A percentile compares a stretch with the other conserved stretches of the same genome.
These are phyloP conservation scores for Pygoscelis antarcticus DNA, from an alignment of 2,113 vertebrate genomes.

Conservation along the genomic window DNA sequence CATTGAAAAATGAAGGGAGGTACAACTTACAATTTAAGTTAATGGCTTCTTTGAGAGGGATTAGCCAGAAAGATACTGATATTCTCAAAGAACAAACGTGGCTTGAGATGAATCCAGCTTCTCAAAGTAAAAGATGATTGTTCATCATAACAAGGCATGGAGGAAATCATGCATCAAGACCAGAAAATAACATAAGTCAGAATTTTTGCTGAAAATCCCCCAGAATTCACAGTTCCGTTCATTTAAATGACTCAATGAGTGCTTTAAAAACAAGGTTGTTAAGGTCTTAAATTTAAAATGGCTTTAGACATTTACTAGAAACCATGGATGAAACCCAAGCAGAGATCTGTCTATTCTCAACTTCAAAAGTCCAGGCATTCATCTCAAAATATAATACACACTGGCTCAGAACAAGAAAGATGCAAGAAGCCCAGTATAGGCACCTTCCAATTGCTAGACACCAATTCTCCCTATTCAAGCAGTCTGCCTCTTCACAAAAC, in stretches of 20 bases:
- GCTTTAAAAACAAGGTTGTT: neutral
- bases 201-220: neutral
- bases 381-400: neutral
- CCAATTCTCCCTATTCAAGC: neutral
- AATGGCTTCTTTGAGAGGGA: neutral
- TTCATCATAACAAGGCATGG: neutral
- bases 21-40: neutral
- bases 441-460: neutral
- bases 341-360: neutral
- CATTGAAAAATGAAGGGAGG: slow-evolving; percentile 19
- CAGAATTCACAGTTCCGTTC: neutral
- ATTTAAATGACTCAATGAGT: neutral
- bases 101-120: neutral
- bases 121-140: neutral
- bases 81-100: neutral
- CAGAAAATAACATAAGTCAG: neutral
- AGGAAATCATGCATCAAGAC: neutral
- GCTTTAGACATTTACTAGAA: neutral
- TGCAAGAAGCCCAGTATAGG: neutral
- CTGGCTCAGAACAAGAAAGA: neutral
- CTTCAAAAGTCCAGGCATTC: neutral
- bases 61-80: neutral
- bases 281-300: neutral
- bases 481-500: neutral
- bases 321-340: neutral